These are phyloP conservation scores for Reinhardtius hippoglossoides DNA, from an alignment of 2,113 vertebrate species.

Conservation along the genomic window DNA sequence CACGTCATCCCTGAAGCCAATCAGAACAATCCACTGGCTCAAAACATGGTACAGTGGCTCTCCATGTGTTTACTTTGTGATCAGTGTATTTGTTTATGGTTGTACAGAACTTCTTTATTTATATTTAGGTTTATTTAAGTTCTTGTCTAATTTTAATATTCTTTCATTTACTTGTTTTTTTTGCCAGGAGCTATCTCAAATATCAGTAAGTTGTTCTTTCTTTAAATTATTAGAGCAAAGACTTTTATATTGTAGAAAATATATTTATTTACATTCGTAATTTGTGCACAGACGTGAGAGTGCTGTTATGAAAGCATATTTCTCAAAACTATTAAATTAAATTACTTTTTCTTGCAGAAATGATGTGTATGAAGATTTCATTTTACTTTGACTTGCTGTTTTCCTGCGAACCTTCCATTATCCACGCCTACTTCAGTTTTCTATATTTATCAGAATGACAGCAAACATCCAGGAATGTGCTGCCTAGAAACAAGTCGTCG, in stretches of 20 bases:
- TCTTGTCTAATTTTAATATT: background rate
- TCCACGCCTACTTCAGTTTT: background rate
- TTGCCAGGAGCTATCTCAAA: conserved; percentile 88
- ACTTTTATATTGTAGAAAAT: background rate
- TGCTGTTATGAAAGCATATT: too few species aligned
- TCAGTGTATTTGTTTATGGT: background rate
- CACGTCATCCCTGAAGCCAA: conserved; percentile 81
- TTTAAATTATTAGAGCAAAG: background rate
- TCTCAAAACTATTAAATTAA: background rate
- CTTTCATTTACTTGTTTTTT: background rate
- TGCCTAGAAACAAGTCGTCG: background rate
- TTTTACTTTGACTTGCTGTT: background rate
- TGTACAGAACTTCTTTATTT: background rate
- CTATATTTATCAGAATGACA: conserved; percentile 12
- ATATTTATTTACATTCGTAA: too few species aligned
- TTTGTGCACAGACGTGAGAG: background rate
- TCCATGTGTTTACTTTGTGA: background rate
- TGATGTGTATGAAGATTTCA: background rate
- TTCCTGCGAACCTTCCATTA: background rate
- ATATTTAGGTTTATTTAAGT: background rate
- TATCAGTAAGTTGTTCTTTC: conserved; percentile 82
- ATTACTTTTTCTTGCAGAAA: background rate
- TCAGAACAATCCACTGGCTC: conserved; percentile 72
- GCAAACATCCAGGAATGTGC: background rate
- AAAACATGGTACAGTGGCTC: conserved; percentile 85